Evolutionary conservation across 1,140 invertebrate genomes (phyloP).

Genomic region (Papilio dardanus): DNA sequence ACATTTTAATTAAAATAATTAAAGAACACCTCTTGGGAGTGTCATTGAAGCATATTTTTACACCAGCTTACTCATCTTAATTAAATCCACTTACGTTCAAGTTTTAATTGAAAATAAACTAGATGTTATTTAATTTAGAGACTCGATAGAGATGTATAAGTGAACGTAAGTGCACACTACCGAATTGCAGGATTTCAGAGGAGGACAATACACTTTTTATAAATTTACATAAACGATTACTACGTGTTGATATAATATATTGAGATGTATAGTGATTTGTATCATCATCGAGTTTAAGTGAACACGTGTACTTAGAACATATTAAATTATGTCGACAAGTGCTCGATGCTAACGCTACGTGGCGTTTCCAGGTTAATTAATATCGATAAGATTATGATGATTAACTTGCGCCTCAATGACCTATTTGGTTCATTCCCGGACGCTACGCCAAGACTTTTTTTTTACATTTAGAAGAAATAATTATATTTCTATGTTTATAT

Average conservation of each 20-base stretch:
- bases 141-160: not conserved
- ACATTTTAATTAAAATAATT: conserved; percentile 12
- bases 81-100: not conserved
- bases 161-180: too few species aligned
- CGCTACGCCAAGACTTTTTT: not conserved
- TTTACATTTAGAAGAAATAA: too few species aligned
- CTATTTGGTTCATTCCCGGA: not conserved
- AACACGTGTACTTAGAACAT: not conserved
- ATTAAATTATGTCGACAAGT: not conserved
- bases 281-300: not conserved
- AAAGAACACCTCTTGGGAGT: not conserved
- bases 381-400: not conserved
- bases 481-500: not conserved
- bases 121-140: not conserved
- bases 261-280: not conserved
- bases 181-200: too few species aligned
- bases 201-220: too few species aligned
- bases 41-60: not conserved
- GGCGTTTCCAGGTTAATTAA: not conserved
- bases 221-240: too few species aligned
- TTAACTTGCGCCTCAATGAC: not conserved
- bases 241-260: not conserved
- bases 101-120: not conserved
- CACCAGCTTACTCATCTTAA: not conserved
- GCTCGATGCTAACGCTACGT: not conserved